Conservation (phyloP, 1,140 invertebrate species). For the Bombyx mori region DNA sequence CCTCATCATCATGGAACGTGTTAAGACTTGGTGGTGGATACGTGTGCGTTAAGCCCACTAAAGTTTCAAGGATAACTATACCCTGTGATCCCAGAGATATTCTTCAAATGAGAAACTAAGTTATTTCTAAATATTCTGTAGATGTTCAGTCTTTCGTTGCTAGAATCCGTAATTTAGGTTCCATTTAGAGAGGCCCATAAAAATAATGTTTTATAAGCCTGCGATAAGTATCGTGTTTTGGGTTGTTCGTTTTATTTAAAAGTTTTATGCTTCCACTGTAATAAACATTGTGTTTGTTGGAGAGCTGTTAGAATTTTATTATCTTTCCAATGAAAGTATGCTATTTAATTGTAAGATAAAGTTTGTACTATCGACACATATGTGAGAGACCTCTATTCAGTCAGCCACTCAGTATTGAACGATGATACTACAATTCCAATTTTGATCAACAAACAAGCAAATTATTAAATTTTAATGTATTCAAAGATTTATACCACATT, state of each 20-base stretch:
- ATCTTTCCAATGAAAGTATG: not conserved
- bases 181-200: conserved; percentile 15
- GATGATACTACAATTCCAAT: too few species aligned
- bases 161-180: conserved; percentile 21
- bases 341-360: not conserved
- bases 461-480: too few species aligned
- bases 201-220: conserved; percentile 15
- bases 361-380: not conserved
- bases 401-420: too few species aligned
- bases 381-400: not conserved
- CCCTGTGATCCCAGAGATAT: conserved; percentile 9
- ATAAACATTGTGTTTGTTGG: not conserved
- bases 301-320: not conserved
- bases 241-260: conserved; percentile 7
- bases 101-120: conserved; percentile 18
- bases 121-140: conserved; percentile 17
- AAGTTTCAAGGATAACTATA: conserved; percentile 9
- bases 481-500: too few species aligned
- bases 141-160: conserved; percentile 14
- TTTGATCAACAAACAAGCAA: too few species aligned
- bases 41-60: too few species aligned
- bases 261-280: not conserved
- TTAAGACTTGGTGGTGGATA: too few species aligned
- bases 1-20: too few species aligned
- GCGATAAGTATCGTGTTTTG: conserved; percentile 7